Evolutionary conservation across 2,113 vertebrate genomes (phyloP), one percentile per base, ranked within the genome.

Genomic region (Phoxinus phoxinus): DNA sequence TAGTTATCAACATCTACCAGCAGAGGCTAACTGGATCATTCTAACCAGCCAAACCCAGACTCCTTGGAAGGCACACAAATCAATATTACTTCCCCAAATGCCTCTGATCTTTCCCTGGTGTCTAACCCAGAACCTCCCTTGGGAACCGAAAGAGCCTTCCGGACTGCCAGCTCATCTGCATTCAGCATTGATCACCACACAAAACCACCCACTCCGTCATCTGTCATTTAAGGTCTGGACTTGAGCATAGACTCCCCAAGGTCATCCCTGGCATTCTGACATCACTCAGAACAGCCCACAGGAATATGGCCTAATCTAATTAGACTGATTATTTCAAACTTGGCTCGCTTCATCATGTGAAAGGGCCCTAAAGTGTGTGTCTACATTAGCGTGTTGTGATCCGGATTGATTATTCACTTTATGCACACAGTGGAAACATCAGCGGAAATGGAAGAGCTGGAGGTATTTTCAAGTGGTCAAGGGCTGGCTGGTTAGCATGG

Each of bases 261-360:
- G 88, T 89, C 88, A 86, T 79, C 30, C 41, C 85, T 86, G 87
- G 82, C 83, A 71, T 86, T 85, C 87, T 82, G 78, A 89, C 88
- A 78, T 85, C 84, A 87, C 73, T 84, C 51, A 30, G 61, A 87
- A 83, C 76, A 84, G 71, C 78, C 72, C 61, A 9, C n/a, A 76
- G 84, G 78, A 85, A 81, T 72, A 85, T 78, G 56, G 65, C 51
- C 75, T 81, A 81, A 89, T 86, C 78, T 85, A 89, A 89, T 89
- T 87, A 89, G 85, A 58, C 78, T 86, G 88, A 86, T 84, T 86
- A 86, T 72, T 85, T 89, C 72, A 75, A 76, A 83, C 78, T 83
- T 63, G 63, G 82, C 84, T 85, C 86, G 27, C 58, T 61, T 76
- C 85, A 82, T 81, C 53, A 46, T 79, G 63, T 82, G 51, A 63